Evolutionary conservation across 2,888 invertebrate genomes (phyloP).

Genomic region (Cyclophora albipunctata): DNA sequence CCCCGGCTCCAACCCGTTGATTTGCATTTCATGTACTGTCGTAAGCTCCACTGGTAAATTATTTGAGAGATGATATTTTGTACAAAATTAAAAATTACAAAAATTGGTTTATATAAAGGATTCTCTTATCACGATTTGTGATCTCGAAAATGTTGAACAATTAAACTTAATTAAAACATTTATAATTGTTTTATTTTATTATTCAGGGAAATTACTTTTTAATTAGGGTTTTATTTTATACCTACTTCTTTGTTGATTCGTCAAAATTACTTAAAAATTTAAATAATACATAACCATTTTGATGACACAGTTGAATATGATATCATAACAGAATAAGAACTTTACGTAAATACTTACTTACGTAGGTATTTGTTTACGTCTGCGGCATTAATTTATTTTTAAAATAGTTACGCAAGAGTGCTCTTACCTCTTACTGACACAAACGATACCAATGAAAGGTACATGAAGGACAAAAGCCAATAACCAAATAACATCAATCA

Average conservation of each 20-base stretch:
- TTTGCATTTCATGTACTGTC: conserved; percentile 52
- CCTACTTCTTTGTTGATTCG: too few species aligned
- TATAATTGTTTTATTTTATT: conserved; percentile 34
- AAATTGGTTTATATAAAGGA: conserved; percentile 53
- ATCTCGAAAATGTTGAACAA: conserved; percentile 69
- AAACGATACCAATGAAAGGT: too few species aligned
- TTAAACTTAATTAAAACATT: conserved; percentile 67
- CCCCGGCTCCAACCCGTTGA: conserved; percentile 23
- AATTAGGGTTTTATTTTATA: background rate
- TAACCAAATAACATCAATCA: too few species aligned
- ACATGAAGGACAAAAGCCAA: background rate
- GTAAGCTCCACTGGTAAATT: conserved; percentile 46
- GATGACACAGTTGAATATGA: too few species aligned
- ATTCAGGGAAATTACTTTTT: background rate
- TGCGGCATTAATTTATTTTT: too few species aligned
- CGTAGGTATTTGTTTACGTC: too few species aligned
- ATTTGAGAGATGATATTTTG: conserved; percentile 68
- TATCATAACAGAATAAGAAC: too few species aligned
- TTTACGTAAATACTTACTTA: too few species aligned
- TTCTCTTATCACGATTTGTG: conserved; percentile 64
- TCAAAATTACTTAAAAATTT: too few species aligned
- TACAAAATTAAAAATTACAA: conserved; percentile 64
- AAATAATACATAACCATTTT: too few species aligned
- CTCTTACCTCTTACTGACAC: too few species aligned
- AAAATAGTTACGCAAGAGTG: too few species aligned